Base-by-base conservation (phyloP, 2,113 vertebrate species). In the Rhea americana region DNA sequence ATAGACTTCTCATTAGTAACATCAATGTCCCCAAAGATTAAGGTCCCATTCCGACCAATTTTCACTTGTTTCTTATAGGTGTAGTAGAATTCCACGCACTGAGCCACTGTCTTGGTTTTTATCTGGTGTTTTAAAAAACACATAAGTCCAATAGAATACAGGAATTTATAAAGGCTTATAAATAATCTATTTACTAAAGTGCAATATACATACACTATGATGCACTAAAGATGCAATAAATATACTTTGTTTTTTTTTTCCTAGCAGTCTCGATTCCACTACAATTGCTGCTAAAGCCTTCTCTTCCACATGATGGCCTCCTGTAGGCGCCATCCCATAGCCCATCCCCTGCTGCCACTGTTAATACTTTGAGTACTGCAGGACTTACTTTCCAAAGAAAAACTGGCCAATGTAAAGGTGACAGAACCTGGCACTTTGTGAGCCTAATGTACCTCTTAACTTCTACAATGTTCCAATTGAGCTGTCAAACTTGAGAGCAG, bases 31-130 rank as follows among this genome's bases (percentile, higher is more conserved):
- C 99, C 99, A 5, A 99, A 99, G 50, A 98, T 96, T n/a, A 99
- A 98, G 10, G 98, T 98, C 66, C 99, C 99, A 4, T 98, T 99
- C 82, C 98, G 98, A 90, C 99, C 99, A 11, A 99, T 98, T 96
- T 99, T 99, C 91, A 99, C 98, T 62, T 99, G 99, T 85, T 99
- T 99, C 97, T 99, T 99, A 90, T 99, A 99, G 1, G 99, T 99
- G 95, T 99, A 99, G 96, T 99, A 99, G 95, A 99, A 99, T 96
- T 99, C 99, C 88, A 99, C 99, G 47, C 99, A 99, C 95, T 99
- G 99, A 26, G 98, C 98, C 97, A 99, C 99, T 0, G 98, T 98
- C 98, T 99, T 99, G 47, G 99, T 99, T 97, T 98, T 98, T 95
- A 99, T 99, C 99, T 99, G 94, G 32, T 61, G 25, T 94, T 56